Evolutionary conservation across 2,888 invertebrate genomes (phyloP).

Genomic region (Monoplex corrugatus): DNA sequence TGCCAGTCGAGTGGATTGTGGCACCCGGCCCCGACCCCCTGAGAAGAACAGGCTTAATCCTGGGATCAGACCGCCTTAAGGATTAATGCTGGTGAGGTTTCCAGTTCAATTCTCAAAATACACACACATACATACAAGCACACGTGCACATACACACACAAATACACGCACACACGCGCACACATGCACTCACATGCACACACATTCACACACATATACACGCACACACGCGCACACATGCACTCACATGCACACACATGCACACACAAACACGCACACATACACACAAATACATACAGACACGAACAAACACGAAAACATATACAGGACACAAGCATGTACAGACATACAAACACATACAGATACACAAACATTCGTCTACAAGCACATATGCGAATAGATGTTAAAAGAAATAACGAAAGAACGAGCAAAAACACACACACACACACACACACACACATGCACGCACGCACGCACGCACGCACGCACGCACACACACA

Average conservation of each 20-base stretch:
- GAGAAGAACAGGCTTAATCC: no score
- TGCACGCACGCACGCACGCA: not conserved
- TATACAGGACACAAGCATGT: not conserved
- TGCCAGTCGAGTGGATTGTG: not conserved
- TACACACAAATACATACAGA: not conserved
- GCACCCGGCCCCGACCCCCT: no score
- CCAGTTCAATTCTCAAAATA: no score
- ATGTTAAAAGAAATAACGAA: no score
- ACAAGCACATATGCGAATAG: no score
- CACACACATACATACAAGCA: not conserved
- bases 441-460: not conserved
- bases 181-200: not conserved
- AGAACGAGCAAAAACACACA: not conserved
- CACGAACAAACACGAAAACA: not conserved
- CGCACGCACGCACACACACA: not conserved
- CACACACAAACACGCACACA: not conserved
- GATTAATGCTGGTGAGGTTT: no score
- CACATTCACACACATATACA: not conserved
- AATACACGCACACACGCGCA: not conserved
- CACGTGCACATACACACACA: not conserved
- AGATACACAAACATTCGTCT: not conserved
- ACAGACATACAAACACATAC: not conserved
- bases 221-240: not conserved
- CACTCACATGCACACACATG: not conserved
- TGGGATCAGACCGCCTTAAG: no score